Conservation (phyloP, 2,797 vertebrate species). For the Pseudochaenichthys georgianus region DNA sequence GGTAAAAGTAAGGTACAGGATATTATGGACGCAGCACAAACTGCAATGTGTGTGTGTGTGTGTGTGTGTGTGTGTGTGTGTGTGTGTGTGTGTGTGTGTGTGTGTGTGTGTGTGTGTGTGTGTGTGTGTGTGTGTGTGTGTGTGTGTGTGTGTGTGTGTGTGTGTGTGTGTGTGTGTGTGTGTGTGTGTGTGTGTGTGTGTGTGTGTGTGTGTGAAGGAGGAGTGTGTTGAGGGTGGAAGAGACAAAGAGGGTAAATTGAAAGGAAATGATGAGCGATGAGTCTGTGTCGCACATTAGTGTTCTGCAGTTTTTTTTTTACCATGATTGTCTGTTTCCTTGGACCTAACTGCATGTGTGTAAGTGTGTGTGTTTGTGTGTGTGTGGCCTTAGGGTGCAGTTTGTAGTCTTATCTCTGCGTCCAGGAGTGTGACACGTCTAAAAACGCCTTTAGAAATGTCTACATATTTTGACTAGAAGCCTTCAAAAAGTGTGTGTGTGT, state of each 20-base stretch:
- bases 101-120: too few relatives aligned
- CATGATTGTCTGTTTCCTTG: constrained; percentile 65
- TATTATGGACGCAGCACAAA: constrained; percentile 10
- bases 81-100: constrained; percentile 6
- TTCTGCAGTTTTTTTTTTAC: constrained; percentile 57
- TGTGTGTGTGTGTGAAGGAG: constrained; percentile 1
- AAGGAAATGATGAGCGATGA: constrained; percentile 84
- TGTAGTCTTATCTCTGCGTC: constrained; percentile 62
- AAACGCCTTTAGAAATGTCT: constrained; percentile 61
- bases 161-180: too few relatives aligned
- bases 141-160: too few relatives aligned
- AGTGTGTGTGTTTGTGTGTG: constrained; percentile 22
- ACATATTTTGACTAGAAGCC: constrained; percentile 58
- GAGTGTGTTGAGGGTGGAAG: constrained; percentile 63
- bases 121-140: too few relatives aligned
- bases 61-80: constrained; percentile 27
- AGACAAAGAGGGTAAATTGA: constrained; percentile 79
- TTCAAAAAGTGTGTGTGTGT: constrained; percentile 34
- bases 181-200: too few relatives aligned
- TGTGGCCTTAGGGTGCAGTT: constrained; percentile 41
- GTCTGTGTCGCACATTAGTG: constrained; percentile 80
- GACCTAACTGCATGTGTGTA: constrained; percentile 12
- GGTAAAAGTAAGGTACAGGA: constrained; percentile 29
- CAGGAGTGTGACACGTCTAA: constrained; percentile 59
- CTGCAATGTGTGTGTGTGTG: constrained; percentile 30